A percentile compares a stretch with the other conserved stretches of the same genome.
These are phyloP conservation scores for Calephelis perditalis DNA, from an alignment of 2,888 invertebrate species.

Conservation along the genomic window DNA sequence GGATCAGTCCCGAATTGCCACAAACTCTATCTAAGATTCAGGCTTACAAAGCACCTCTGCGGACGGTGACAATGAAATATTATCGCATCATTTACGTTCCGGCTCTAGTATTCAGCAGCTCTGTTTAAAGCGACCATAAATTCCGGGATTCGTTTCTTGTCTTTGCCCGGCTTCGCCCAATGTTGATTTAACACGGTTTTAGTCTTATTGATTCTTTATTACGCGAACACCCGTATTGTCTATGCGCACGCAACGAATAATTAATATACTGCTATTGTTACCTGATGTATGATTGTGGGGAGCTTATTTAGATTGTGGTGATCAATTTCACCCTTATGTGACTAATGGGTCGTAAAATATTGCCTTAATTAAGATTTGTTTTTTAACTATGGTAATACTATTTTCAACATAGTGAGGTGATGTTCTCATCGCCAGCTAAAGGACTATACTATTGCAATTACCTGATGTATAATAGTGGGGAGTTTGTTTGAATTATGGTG, in stretches of 20 bases:
- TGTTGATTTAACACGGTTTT: constrained; percentile 78
- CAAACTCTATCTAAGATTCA: constrained; percentile 19
- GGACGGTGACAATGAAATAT: constrained; percentile 49
- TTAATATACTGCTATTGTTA: constrained; percentile 61
- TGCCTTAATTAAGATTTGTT: constrained; percentile 3
- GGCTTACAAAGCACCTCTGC: constrained; percentile 27
- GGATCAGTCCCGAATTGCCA: constrained; percentile 16
- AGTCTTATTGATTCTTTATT: constrained; percentile 78
- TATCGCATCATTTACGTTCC: constrained; percentile 46
- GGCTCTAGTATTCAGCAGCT: constrained; percentile 48
- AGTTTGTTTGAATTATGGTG: constrained; percentile 1
- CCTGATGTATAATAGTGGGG: constrained; percentile 44
- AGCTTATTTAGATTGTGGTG: constrained; percentile 5
- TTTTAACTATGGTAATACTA: not conserved
- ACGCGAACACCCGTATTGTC: constrained; percentile 61
- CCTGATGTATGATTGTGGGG: constrained; percentile 45
- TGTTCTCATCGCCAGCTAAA: too few species aligned
- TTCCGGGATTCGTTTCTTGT: constrained; percentile 74
- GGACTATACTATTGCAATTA: constrained; percentile 36
- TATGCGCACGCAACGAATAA: constrained; percentile 65
- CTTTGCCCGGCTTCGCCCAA: constrained; percentile 66
- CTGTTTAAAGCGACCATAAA: constrained; percentile 63
- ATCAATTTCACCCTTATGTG: constrained; percentile 7
- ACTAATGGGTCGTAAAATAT: not conserved
- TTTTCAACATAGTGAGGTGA: too few species aligned